Evolutionary conservation across 2,797 vertebrate species (phyloP).

Genomic region (Ceryle rudis): DNA sequence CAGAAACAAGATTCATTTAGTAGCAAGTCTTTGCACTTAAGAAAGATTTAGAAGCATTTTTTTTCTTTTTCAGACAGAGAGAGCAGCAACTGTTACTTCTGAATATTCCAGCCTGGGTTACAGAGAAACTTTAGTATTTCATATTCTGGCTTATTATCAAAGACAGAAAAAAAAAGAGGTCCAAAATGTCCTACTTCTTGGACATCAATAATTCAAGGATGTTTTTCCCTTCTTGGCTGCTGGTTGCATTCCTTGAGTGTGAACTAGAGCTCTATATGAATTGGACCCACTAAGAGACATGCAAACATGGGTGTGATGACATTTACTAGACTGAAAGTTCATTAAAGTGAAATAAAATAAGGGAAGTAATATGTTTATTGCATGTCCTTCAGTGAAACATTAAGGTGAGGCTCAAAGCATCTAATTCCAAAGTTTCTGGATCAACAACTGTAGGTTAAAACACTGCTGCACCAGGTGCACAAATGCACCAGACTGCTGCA

Average conservation of each 20-base stretch:
- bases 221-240: background rate
- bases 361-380: background rate
- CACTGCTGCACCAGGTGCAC: background rate
- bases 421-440: background rate
- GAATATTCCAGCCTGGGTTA: background rate
- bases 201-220: background rate
- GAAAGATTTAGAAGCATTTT: background rate
- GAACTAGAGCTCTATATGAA: background rate
- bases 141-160: background rate
- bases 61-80: background rate
- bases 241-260: background rate
- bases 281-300: background rate
- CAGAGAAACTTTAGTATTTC: background rate
- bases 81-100: background rate
- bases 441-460: background rate
- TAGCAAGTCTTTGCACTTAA: background rate
- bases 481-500: background rate
- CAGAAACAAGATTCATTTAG: background rate
- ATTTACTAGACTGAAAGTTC: background rate
- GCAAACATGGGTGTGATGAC: background rate
- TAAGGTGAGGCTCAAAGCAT: background rate
- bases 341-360: background rate
- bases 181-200: background rate
- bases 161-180: background rate
- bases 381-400: background rate